phyloP scores from a whole-genome alignment of 1,140 invertebrate species.

The Euwallacea similis region DNA sequence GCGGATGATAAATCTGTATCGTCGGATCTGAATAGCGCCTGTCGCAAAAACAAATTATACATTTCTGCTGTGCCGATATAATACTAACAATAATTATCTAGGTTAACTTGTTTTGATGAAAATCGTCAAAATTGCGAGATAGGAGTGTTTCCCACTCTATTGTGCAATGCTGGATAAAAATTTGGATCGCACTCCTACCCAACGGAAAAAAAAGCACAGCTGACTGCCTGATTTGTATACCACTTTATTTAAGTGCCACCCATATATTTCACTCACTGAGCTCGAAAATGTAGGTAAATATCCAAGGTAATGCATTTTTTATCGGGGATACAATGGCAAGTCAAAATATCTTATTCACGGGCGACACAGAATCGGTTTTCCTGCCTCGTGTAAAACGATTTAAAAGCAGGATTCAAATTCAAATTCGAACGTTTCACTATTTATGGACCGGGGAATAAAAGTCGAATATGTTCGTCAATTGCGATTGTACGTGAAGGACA shows the following conservation, averaged over 20 bases:
- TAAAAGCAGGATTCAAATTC: conserved; percentile 33
- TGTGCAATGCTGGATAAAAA: too few relatives aligned
- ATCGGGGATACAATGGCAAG: conserved; percentile 16
- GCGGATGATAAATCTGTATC: conserved; percentile 28
- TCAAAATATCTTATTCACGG: conserved; percentile 18
- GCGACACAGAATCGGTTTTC: conserved; percentile 21
- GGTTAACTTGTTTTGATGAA: too few relatives aligned
- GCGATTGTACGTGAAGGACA: conserved; percentile 35
- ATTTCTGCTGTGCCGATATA: conserved; percentile 23
- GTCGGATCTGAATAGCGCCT: conserved; percentile 16
- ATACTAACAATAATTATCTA: not conserved
- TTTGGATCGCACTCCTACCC: too few relatives aligned
- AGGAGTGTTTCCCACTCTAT: too few relatives aligned
- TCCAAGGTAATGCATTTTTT: conserved; percentile 22
- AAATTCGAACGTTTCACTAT: conserved; percentile 34
- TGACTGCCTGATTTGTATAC: not conserved
- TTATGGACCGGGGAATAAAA: conserved; percentile 32
- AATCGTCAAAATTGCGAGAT: too few relatives aligned
- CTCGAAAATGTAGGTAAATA: conserved; percentile 9
- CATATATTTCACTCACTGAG: not conserved
- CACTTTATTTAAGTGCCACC: conserved; percentile 8
- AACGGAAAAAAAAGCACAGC: not conserved
- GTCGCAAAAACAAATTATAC: conserved; percentile 30
- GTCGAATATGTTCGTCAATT: conserved; percentile 38
- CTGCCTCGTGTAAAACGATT: conserved; percentile 24